Evolutionary conservation across 1,140 invertebrate genomes (phyloP).

Genomic region (Pseudomyrmex pallidus): DNA sequence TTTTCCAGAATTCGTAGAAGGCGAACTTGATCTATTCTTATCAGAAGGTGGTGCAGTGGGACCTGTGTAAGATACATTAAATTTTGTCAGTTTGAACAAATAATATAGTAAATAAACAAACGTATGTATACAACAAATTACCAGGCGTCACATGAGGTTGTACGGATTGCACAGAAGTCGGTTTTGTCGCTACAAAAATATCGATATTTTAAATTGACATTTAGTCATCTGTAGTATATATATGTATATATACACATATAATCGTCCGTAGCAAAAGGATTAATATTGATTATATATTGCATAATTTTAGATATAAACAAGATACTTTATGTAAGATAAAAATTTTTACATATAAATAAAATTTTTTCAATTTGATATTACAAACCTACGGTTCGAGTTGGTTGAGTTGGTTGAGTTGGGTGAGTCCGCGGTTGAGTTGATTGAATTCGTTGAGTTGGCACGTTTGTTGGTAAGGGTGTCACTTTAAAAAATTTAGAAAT

Average conservation of each 20-base stretch:
- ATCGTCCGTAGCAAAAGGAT: no score
- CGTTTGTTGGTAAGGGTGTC: not conserved
- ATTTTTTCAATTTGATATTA: not conserved
- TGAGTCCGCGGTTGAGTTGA: not conserved
- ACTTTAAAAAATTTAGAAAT: no score
- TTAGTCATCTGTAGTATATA: not conserved
- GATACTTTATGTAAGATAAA: no score
- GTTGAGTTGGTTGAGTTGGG: constrained; percentile 6
- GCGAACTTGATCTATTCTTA: not conserved
- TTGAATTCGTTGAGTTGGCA: not conserved
- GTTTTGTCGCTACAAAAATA: constrained; percentile 32
- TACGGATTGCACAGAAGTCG: constrained; percentile 5
- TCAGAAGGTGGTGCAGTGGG: not conserved
- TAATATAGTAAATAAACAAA: not conserved
- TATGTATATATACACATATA: not conserved
- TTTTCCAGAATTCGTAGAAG: constrained; percentile 50
- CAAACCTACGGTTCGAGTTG: not conserved
- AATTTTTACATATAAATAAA: not conserved
- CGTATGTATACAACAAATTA: not conserved
- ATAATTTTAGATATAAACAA: no score
- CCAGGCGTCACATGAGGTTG: constrained; percentile 12
- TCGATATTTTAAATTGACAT: not conserved
- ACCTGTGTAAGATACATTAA: not conserved
- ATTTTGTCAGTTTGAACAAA: not conserved
- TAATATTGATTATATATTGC: no score